Evolutionary conservation across 2,888 invertebrate genomes (phyloP).

Genomic region (Drymonia ruficornis): DNA sequence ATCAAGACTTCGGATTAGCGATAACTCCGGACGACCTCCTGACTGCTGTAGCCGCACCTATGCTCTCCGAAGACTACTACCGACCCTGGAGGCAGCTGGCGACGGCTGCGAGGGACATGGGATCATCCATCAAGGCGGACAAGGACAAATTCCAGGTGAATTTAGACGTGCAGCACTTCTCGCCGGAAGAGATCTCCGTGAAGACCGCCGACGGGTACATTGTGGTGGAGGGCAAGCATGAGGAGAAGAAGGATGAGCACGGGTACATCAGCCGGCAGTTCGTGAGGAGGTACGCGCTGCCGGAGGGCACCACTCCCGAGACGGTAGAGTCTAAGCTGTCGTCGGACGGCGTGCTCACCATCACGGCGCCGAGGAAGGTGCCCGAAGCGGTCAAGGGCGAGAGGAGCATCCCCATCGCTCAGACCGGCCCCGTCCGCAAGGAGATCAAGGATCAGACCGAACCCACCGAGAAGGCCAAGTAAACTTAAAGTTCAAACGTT

Average conservation of each 20-base stretch:
- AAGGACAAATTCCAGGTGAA: conserved; percentile 87
- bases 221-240: conserved; percentile 90
- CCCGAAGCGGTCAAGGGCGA: conserved; percentile 51
- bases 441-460: conserved; percentile 50
- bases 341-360: conserved; percentile 89
- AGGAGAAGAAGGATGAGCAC: conserved; percentile 89
- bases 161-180: conserved; percentile 90
- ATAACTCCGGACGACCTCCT: conserved; percentile 68
- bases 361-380: conserved; percentile 83
- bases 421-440: conserved; percentile 62
- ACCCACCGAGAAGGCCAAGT: conserved; percentile 16
- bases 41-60: conserved; percentile 48
- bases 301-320: conserved; percentile 87
- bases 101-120: conserved; percentile 69
- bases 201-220: conserved; percentile 88
- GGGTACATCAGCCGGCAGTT: conserved; percentile 90
- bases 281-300: conserved; percentile 88
- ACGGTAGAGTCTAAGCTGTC: conserved; percentile 88
- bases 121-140: conserved; percentile 78
- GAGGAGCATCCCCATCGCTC: conserved; percentile 53
- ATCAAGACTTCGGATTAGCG: conserved; percentile 70
- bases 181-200: conserved; percentile 89
- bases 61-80: conserved; percentile 54
- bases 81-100: conserved; percentile 69
- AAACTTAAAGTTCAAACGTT: conserved; percentile 6